Conservation (phyloP, 2,797 vertebrate species). For the Uromys caudimaculatus region DNA sequence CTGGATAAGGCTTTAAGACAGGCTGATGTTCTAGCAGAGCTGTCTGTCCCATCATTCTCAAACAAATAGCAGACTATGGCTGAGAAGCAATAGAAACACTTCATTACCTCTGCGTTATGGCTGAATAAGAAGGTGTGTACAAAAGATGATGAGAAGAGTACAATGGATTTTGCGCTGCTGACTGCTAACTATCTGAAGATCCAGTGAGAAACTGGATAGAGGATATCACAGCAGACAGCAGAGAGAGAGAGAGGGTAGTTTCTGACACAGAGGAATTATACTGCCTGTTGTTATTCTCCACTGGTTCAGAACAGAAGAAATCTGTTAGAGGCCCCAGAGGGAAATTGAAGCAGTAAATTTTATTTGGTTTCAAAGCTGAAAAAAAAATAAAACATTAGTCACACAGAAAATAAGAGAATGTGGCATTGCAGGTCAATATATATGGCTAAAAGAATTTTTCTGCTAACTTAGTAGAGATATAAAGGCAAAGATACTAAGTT, state of each 20-base stretch:
- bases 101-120: background rate
- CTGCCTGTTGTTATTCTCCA: conserved; percentile 27
- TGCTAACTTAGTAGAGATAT: background rate
- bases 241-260: background rate
- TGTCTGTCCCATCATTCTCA: conserved; percentile 10
- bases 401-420: background rate
- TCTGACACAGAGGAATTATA: conserved; percentile 54
- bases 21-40: background rate
- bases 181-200: conserved; percentile 43
- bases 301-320: conserved; percentile 69
- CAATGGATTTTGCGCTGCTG: conserved; percentile 49
- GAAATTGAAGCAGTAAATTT: conserved; percentile 65
- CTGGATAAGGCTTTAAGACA: background rate
- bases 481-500: background rate
- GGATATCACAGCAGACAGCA: background rate
- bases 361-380: conserved; percentile 39
- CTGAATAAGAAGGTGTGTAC: background rate
- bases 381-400: conserved; percentile 3
- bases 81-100: conserved; percentile 13
- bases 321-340: conserved; percentile 63
- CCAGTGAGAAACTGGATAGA: background rate
- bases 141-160: background rate
- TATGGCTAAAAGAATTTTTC: background rate
- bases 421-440: background rate
- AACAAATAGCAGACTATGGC: background rate